These are phyloP conservation scores for Parnassius apollo DNA, from an alignment of 2,888 invertebrate genomes.

Conservation along the genomic window DNA sequence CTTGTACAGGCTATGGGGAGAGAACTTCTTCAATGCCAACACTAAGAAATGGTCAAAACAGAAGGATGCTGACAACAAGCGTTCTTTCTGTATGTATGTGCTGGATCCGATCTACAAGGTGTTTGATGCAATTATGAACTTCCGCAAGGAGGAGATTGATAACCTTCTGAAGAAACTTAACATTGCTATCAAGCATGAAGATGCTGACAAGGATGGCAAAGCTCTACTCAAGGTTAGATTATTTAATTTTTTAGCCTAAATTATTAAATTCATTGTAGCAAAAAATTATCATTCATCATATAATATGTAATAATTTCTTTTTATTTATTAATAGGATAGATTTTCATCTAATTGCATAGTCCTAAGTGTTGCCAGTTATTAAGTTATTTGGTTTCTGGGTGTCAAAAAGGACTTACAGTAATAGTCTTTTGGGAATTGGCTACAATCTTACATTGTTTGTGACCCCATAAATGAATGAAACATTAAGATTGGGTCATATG, in stretches of 20 bases:
- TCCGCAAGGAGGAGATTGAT: constrained; percentile 96
- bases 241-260: not conserved
- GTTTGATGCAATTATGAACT: constrained; percentile 90
- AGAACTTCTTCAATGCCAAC: constrained; percentile 98
- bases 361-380: constrained; percentile 77
- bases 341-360: constrained; percentile 40
- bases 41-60: constrained; percentile 99
- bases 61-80: constrained; percentile 94
- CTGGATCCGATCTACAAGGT: constrained; percentile 99
- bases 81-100: constrained; percentile 99
- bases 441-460: constrained; percentile 46
- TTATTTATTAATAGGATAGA: not conserved
- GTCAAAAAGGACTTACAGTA: constrained; percentile 76
- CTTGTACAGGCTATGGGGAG: constrained; percentile 91
- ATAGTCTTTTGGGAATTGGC: constrained; percentile 72
- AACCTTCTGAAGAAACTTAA: constrained; percentile 94
- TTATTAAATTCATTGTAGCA: too few relatives aligned
- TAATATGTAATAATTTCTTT: too few relatives aligned
- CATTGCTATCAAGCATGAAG: constrained; percentile 95
- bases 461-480: constrained; percentile 69
- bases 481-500: constrained; percentile 33
- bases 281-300: not conserved
- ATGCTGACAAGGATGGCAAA: constrained; percentile 98
- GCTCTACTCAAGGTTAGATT: constrained; percentile 90
- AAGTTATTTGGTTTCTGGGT: constrained; percentile 64